Conservation (phyloP, 2,797 vertebrate species). For the Caiman crocodilus region DNA sequence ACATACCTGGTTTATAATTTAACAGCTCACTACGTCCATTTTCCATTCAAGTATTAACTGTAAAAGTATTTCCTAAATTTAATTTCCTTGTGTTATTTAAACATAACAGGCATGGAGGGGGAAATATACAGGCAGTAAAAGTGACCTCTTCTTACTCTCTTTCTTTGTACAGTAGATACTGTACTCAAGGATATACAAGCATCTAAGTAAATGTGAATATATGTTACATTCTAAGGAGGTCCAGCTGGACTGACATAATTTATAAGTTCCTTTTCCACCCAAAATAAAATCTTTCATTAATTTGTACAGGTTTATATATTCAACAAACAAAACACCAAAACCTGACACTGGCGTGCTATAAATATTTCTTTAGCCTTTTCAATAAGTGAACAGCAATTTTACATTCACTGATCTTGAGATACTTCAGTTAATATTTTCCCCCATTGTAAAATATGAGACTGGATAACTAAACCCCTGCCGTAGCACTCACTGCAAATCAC, state of each 20-base stretch:
- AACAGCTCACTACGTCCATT: constrained; percentile 17
- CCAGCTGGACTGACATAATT: constrained; percentile 44
- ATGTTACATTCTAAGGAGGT: constrained; percentile 8
- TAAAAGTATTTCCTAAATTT: constrained; percentile 1
- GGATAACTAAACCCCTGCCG: constrained; percentile 52
- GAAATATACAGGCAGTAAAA: constrained; percentile 21
- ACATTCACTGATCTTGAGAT: constrained; percentile 63
- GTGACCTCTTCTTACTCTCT: constrained; percentile 37
- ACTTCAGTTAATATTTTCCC: constrained; percentile 70
- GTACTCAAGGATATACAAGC: constrained; percentile 9
- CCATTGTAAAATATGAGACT: constrained; percentile 70
- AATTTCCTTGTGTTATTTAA: constrained; percentile 55
- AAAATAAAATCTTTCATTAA: constrained; percentile 60
- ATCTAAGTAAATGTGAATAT: constrained; percentile 8
- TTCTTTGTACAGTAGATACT: constrained; percentile 44
- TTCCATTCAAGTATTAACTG: constrained; percentile 20
- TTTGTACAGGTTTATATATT: constrained; percentile 49
- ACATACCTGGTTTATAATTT: constrained; percentile 39
- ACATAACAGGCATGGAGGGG: constrained; percentile 54
- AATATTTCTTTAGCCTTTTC: constrained; percentile 67
- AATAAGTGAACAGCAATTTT: constrained; percentile 66
- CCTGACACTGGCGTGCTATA: constrained; percentile 36
- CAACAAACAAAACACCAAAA: constrained; percentile 60
- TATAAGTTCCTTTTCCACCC: constrained; percentile 23
- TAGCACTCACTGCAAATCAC: constrained; percentile 68